These are phyloP conservation scores for Chamaetylas fuelleborni DNA, from an alignment of 2,113 vertebrate species.

Conservation along the genomic window DNA sequence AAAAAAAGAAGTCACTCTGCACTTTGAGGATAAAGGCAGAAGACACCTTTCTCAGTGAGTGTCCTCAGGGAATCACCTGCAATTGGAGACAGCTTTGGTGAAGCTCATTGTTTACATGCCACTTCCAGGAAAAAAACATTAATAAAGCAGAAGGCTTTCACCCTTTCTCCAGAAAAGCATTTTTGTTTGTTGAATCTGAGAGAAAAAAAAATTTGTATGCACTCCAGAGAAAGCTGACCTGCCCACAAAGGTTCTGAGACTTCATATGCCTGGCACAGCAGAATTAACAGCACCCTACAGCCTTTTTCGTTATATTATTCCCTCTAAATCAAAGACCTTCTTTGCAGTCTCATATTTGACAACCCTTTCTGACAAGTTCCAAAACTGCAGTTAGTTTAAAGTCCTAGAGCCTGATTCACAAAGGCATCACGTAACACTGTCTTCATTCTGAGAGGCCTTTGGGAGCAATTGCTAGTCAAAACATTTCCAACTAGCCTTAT, in stretches of 20 bases:
- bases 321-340: conserved; percentile 63
- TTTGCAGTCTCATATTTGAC: conserved; percentile 61
- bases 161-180: neutral
- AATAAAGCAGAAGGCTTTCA: neutral
- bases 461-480: conserved; percentile 43
- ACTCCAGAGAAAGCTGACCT: conserved; percentile 55
- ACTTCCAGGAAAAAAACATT: neutral
- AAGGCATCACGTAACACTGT: conserved; percentile 23
- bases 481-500: conserved; percentile 45
- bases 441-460: conserved; percentile 34
- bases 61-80: neutral
- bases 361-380: conserved; percentile 67
- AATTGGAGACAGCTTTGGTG: neutral
- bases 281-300: conserved; percentile 53
- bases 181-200: neutral
- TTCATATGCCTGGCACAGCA: conserved; percentile 23
- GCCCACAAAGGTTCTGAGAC: neutral
- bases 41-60: neutral
- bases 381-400: conserved; percentile 57
- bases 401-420: neutral
- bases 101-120: neutral
- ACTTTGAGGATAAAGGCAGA: neutral
- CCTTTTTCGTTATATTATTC: conserved; percentile 67
- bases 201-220: neutral
- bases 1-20: neutral